A percentile compares a stretch with the other conserved stretches of the same genome.
Evolutionary conservation across 1,140 invertebrate species (phyloP).

Genomic region (Leptonema lineaticorne): DNA sequence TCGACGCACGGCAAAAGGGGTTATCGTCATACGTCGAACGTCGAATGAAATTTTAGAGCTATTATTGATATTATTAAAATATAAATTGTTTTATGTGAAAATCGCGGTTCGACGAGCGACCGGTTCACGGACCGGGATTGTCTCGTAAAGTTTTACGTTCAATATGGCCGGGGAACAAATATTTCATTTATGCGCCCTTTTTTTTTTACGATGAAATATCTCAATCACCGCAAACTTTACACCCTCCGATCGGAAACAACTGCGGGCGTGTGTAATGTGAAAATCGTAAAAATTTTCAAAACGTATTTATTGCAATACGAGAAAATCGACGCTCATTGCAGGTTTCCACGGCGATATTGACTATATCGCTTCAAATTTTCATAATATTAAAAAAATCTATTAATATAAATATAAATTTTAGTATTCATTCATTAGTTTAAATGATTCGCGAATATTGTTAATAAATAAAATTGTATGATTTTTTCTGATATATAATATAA

Average conservation of each 20-base stretch:
- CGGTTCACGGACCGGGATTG: background rate
- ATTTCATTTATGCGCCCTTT: background rate
- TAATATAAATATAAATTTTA: no score
- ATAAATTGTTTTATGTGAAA: background rate
- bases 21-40: no score
- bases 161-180: constrained; percentile 6
- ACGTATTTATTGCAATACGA: background rate
- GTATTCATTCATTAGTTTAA: no score
- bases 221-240: constrained; percentile 13
- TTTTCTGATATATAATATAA: background rate
- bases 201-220: constrained; percentile 24
- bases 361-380: no score
- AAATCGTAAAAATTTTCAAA: constrained; percentile 10
- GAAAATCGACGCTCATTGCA: background rate
- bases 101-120: background rate
- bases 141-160: constrained; percentile 1
- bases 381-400: no score
- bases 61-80: background rate
- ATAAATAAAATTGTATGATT: no score
- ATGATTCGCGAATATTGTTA: no score
- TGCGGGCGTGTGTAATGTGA: constrained; percentile 25
- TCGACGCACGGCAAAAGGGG: no score
- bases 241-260: background rate
- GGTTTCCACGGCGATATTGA: no score
- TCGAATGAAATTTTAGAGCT: background rate